Conservation (phyloP, 1,140 invertebrate species). For the Sycobia sp. region DNA sequence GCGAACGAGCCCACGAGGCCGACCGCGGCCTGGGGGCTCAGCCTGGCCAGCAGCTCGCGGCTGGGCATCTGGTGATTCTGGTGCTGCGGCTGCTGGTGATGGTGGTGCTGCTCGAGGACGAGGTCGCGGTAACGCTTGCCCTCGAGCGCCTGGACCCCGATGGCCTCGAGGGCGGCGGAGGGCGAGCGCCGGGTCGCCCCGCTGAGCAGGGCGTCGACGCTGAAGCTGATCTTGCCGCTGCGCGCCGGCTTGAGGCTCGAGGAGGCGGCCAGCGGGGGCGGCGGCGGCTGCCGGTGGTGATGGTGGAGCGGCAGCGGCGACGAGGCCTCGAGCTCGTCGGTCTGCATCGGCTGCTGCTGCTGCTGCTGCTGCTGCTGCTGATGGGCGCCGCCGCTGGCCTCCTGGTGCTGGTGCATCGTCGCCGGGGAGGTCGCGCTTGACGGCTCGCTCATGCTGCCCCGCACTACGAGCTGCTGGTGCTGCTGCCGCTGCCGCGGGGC, state of each 20-base stretch:
- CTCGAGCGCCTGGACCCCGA: constrained; percentile 45
- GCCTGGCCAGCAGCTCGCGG: constrained; percentile 50
- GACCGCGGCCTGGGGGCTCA: constrained; percentile 33
- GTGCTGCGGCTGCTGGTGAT: not conserved
- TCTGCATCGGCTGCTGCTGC: too few species aligned
- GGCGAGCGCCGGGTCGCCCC: constrained; percentile 53
- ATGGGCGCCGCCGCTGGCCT: constrained; percentile 42
- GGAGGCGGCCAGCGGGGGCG: constrained; percentile 44
- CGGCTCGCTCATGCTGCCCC: constrained; percentile 1
- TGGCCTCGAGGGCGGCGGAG: constrained; percentile 42
- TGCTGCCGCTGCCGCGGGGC: constrained; percentile 10
- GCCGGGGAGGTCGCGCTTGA: constrained; percentile 8
- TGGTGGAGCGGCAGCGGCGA: constrained; percentile 7
- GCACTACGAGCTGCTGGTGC: too few species aligned
- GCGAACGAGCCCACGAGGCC: constrained; percentile 28
- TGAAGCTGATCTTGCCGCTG: constrained; percentile 60
- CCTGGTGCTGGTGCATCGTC: constrained; percentile 33
- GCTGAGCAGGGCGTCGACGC: constrained; percentile 57
- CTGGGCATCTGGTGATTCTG: constrained; percentile 37
- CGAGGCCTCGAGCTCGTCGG: constrained; percentile 51
- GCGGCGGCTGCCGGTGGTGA: not conserved
- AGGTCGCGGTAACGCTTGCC: constrained; percentile 40
- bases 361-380: too few species aligned
- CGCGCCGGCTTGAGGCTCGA: constrained; percentile 56
- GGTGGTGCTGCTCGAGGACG: constrained; percentile 2